Evolutionary conservation across 2,113 vertebrate genomes (phyloP), one percentile per base, ranked within the genome.

Genomic region (Trichechus manatus): DNA sequence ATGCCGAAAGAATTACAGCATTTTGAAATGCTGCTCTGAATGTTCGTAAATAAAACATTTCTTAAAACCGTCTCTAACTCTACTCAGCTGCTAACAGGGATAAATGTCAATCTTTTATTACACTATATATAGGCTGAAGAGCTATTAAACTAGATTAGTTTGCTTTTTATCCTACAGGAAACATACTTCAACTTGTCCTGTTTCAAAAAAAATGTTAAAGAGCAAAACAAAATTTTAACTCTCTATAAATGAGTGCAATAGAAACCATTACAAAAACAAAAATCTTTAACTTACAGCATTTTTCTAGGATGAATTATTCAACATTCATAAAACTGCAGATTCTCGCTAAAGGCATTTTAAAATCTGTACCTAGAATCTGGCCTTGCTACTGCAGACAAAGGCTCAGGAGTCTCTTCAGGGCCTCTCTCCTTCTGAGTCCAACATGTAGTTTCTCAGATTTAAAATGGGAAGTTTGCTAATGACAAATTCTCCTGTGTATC

Each of bases 1-100:
- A 96, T 19, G 39, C 0, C 74, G 56, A 64, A 86, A 95, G 85
- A 96, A 93, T 47, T 33, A 59, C 0, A 80, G 74, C 36, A 77
- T 80, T 93, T 19, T 85, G 31, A 96, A 95, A 88, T 87, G 63
- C 59, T 92, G 19, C 53, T 92, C 42, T 50, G 36, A 47, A 89
- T 92, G 44, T 27, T 96, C 50, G 83, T 91, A 96, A 68, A 87
- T 59, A 93, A 93, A 93, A 88, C 36, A 95, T 70, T 96, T 83
- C 64, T 79, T 47, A 61, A 96, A 75, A 70, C 44, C 11, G 39
- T 56, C 64, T 94, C 29, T 79, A 83, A 91, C 63, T 91, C 50
- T 68, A 44, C 59, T 80, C 36, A 74, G 31, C 53, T 79, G 88
- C 78, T 66, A 95, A 42, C 4, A 66, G 50, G 39, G 33, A 82